Percentiles rank a stretch among this genome's conserved stretches.
These are phyloP conservation scores for Anguilla anguilla DNA, from an alignment of 2,797 vertebrate species.

Conservation along the genomic window DNA sequence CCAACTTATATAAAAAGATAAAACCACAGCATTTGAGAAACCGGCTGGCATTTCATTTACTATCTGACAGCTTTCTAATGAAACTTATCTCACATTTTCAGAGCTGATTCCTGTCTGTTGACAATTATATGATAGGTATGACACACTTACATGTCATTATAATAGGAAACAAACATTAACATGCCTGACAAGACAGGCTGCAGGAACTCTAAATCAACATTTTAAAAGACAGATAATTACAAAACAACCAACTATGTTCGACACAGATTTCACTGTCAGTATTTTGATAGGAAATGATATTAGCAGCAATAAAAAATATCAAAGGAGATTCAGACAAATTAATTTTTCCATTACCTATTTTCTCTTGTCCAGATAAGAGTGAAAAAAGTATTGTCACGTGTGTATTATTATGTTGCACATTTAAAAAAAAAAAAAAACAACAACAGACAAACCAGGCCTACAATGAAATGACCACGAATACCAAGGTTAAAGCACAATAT, in stretches of 20 bases:
- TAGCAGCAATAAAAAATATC: slow-evolving; percentile 29
- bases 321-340: slow-evolving; percentile 39
- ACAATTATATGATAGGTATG: slow-evolving; percentile 56
- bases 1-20: slow-evolving; percentile 45
- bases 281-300: slow-evolving; percentile 34
- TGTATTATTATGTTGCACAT: background rate
- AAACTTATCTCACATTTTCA: slow-evolving; percentile 52
- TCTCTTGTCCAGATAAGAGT: slow-evolving; percentile 14
- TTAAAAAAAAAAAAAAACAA: background rate
- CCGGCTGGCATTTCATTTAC: slow-evolving; percentile 55
- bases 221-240: slow-evolving; percentile 43
- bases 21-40: slow-evolving; percentile 49
- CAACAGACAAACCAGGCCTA: background rate
- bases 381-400: slow-evolving; percentile 34
- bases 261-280: slow-evolving; percentile 31
- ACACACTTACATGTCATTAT: slow-evolving; percentile 56
- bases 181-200: slow-evolving; percentile 38
- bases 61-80: slow-evolving; percentile 45
- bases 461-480: background rate
- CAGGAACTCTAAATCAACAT: slow-evolving; percentile 38
- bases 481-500: background rate
- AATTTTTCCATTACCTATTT: slow-evolving; percentile 9
- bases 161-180: slow-evolving; percentile 49
- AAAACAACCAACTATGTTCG: slow-evolving; percentile 46
- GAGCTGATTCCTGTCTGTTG: slow-evolving; percentile 51